Evolutionary conservation across 2,888 invertebrate species (phyloP), one percentile per base, ranked within the genome.

Genomic region (Lacanobia oleracea): DNA sequence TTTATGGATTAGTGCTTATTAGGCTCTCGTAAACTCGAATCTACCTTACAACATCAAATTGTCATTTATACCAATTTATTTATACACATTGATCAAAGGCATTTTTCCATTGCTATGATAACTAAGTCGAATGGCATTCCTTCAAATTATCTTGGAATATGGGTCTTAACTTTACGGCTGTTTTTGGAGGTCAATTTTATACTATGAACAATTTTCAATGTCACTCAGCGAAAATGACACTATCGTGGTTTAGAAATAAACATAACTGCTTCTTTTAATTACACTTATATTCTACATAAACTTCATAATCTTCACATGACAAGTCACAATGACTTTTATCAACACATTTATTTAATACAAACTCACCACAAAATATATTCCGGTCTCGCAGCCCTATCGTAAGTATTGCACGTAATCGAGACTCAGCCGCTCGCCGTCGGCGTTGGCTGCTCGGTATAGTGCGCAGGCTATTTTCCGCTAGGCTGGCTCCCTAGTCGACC

Each of bases 381-480:
- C 70, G 27, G 21, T 73, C 63, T 74, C 54, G 59, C 56, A 67
- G 60, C 71, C 59, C 66, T 72, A 61, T 76, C 76, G 67, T 82
- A 82, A 84, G 81, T 81, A 81, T 68, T 74, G 60, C 57, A 70
- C 74, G 72, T 83, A 79, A 81, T 86, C 77, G 75, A 77, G 81
- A 75, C 77, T 78, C 60, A 70, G 53, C 37, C 70, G 62, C 61
- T 72, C 66, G 75, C 77, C 75, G 63, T 23, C 62, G 68, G 65
- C 78, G 40, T 76, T 66, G 67, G 62, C 65, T 75, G 50, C 69
- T 72, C 61, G 78, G 77, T 85, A 83, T 87, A 84, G 81, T 75
- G 84, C 80, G 82, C 80, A 90, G 85, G 86, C 88, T 91, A 92
- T 92, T 91, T 91, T 91, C 90, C 91, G 90, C 86, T 86, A 87